Evolutionary conservation across 2,888 invertebrate genomes (phyloP), one percentile per base, ranked within the genome.

Genomic region (Bellardia bayeri): DNA sequence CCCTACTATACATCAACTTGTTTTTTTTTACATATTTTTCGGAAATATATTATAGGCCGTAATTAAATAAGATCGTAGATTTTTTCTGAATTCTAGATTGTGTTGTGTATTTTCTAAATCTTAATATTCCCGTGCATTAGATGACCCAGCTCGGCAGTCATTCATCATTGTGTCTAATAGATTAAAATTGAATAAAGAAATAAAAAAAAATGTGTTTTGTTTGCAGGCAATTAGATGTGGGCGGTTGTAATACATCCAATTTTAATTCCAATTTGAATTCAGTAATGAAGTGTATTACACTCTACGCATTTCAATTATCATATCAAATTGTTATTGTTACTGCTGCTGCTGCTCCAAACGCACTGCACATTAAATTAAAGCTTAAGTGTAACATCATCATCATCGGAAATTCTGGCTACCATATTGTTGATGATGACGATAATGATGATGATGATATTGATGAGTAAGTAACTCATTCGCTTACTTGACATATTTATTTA

Each of bases 241-340:
- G 86, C 86, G 83, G 33, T 80, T 87, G 86, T 80, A 83, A 83
- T 64, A 64, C 83, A 83, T 83, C 78, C 78, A 83, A 80, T 76
- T 83, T 80, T 66, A 78, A 72, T 71, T 72, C 49, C 58, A 83
- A 81, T 80, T 72, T 86, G 42, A 82, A 83, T 83, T 54, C 49
- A 83, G 64, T 83, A 83, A 78, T 83, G 78, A 78, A 85, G 85
- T 81, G 69, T 71, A 56, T 80, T 80, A 81, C 85, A 75, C 75
- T 81, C 69, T 75, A 87, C 87, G 87, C 87, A 87, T 87, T 82
- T 85, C 75, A 87, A 87, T 87, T 87, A 87, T 82, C 85, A 66
- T 61, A 82, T 87, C 71, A 82, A 33, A 69, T n/a, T 68, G 40
- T 37, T 80, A 45, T 61, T 51, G 66, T 56, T 40, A 30, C 45